Percentiles rank a stretch among this genome's conserved stretches.
Evolutionary conservation across 2,113 vertebrate species (phyloP).

Genomic region (Urocolius indicus): DNA sequence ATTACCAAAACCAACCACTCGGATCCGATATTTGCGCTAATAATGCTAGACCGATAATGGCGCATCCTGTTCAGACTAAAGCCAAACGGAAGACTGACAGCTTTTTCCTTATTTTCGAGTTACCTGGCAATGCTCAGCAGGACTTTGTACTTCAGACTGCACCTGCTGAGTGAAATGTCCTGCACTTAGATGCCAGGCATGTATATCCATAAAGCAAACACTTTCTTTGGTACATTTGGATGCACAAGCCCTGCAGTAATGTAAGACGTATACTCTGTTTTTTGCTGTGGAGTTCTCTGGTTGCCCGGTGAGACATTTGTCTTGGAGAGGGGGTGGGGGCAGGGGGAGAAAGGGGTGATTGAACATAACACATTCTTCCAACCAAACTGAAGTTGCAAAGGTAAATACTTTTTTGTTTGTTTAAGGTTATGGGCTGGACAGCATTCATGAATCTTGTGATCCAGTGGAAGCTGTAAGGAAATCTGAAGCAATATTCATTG

Average conservation of each 20-base stretch:
- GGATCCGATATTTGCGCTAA: not conserved
- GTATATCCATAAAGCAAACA: not conserved
- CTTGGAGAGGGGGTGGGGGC: not conserved
- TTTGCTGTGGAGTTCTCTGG: not conserved
- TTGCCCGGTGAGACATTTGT: not conserved
- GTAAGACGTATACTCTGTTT: accelerated
- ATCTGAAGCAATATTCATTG: slow-evolving; percentile 87
- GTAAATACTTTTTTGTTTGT: not conserved
- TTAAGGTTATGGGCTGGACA: slow-evolving; percentile 85
- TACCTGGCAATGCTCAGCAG: not conserved
- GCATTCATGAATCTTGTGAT: slow-evolving; percentile 85
- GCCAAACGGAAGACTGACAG: not conserved
- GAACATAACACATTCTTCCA: not conserved
- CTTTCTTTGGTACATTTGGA: not conserved
- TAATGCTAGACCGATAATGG: not conserved
- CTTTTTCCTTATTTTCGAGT: not conserved
- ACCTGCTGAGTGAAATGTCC: not conserved
- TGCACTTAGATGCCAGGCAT: not conserved
- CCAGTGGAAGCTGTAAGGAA: slow-evolving; percentile 82
- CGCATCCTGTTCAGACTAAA: not conserved
- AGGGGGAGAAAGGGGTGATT: not conserved
- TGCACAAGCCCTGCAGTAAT: not conserved
- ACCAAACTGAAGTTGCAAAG: not conserved
- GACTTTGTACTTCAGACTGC: not conserved
- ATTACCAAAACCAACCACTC: not conserved